Evolutionary conservation across 2,797 vertebrate genomes (phyloP).

Genomic region (Poeciliopsis paucimaculata): DNA sequence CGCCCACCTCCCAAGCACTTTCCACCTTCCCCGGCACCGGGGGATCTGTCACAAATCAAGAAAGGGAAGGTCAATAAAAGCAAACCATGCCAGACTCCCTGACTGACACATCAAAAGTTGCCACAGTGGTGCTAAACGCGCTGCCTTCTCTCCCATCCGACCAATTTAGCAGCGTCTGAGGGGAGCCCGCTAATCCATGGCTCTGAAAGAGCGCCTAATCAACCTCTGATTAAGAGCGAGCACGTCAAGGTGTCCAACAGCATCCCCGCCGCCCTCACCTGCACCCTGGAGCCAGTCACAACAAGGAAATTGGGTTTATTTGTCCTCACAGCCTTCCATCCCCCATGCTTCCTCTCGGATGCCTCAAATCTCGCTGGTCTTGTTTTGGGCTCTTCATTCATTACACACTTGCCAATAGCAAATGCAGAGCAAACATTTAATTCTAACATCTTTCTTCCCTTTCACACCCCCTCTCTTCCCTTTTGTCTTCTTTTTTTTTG

Average conservation of each 20-base stretch:
- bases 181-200: slow-evolving; percentile 75
- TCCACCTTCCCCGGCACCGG: slow-evolving; percentile 46
- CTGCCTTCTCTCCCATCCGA: slow-evolving; percentile 70
- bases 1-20: slow-evolving; percentile 27
- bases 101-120: slow-evolving; percentile 70
- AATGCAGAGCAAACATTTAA: slow-evolving; percentile 63
- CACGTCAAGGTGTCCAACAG: slow-evolving; percentile 58
- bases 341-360: slow-evolving; percentile 24
- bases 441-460: slow-evolving; percentile 41
- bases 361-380: slow-evolving; percentile 36
- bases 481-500: slow-evolving; percentile 27
- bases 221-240: slow-evolving; percentile 72
- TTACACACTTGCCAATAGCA: slow-evolving; percentile 42
- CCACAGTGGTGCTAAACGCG: slow-evolving; percentile 41
- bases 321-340: slow-evolving; percentile 23
- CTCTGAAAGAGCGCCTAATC: slow-evolving; percentile 65
- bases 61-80: slow-evolving; percentile 62
- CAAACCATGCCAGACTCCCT: slow-evolving; percentile 57
- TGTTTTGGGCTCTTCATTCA: slow-evolving; percentile 32
- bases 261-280: slow-evolving; percentile 33
- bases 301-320: slow-evolving; percentile 48
- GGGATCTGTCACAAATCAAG: slow-evolving; percentile 76
- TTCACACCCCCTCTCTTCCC: background rate
- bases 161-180: slow-evolving; percentile 66
- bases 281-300: slow-evolving; percentile 42